Percentiles rank a stretch among this genome's conserved stretches.
Conservation (phyloP, 2,113 vertebrate species). For the Pygoscelis adeliae region DNA sequence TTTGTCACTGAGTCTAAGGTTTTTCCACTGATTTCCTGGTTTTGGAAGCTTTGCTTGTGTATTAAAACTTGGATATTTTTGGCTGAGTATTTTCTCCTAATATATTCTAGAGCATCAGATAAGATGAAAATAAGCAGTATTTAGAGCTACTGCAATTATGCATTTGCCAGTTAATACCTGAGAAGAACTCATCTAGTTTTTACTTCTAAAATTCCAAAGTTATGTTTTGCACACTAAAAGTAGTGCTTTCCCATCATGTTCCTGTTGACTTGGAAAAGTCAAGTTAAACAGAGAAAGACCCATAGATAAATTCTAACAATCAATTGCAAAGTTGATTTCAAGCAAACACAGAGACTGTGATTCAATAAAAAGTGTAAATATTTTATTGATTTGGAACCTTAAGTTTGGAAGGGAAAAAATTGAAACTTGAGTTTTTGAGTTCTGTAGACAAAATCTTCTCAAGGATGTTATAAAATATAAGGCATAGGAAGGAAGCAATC, state of each 20-base stretch:
- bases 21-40: neutral
- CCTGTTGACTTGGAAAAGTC: neutral
- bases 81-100: neutral
- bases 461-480: neutral
- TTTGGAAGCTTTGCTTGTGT: neutral
- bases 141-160: neutral
- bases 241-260: neutral
- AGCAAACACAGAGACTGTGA: neutral
- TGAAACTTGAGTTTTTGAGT: neutral
- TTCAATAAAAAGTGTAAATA: neutral
- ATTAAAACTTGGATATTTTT: neutral
- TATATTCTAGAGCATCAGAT: neutral
- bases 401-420: neutral
- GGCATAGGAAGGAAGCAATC: neutral
- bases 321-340: neutral
- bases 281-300: neutral
- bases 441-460: neutral
- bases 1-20: neutral
- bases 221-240: neutral
- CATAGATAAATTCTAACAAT: neutral
- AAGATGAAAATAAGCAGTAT: neutral
- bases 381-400: neutral
- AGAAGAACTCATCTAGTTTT: neutral
- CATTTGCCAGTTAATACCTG: neutral
- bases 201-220: neutral